Percentiles rank a stretch among this genome's conserved stretches.
These are phyloP conservation scores for Mesembrinibis cayennensis DNA, from an alignment of 2,113 vertebrate genomes.

Conservation along the genomic window DNA sequence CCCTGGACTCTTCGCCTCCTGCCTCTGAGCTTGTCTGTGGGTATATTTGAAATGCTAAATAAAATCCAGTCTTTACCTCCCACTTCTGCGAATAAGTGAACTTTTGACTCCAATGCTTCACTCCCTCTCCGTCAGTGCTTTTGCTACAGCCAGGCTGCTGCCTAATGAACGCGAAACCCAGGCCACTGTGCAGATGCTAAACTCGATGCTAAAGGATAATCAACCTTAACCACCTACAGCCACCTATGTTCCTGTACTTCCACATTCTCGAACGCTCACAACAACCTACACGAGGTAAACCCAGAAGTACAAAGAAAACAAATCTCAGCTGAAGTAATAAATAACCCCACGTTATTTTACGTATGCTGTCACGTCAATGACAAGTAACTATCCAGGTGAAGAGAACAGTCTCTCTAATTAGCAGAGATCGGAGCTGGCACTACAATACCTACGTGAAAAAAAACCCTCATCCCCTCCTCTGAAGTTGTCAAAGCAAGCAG, in stretches of 20 bases:
- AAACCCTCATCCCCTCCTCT: not conserved
- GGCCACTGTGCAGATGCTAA: not conserved
- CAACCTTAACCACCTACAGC: not conserved
- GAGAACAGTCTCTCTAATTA: not conserved
- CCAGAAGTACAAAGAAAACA: not conserved
- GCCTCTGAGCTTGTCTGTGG: not conserved
- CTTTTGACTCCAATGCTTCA: not conserved
- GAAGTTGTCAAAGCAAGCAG: not conserved
- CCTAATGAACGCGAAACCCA: too few relatives aligned
- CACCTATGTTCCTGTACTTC: not conserved
- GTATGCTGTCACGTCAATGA: not conserved
- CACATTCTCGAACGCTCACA: not conserved
- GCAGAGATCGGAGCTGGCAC: not conserved
- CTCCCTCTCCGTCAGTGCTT: not conserved
- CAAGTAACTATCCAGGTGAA: not conserved
- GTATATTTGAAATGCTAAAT: not conserved
- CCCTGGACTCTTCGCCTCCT: not conserved
- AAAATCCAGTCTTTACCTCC: not conserved
- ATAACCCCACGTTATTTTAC: not conserved
- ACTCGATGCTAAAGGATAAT: accelerated
- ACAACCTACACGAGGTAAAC: not conserved
- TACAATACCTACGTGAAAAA: not conserved
- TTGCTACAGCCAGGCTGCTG: not conserved
- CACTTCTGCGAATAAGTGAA: not conserved
- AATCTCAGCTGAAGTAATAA: not conserved